Evolutionary conservation across 2,113 vertebrate genomes (phyloP).

Genomic region (Chloebia gouldiae): DNA sequence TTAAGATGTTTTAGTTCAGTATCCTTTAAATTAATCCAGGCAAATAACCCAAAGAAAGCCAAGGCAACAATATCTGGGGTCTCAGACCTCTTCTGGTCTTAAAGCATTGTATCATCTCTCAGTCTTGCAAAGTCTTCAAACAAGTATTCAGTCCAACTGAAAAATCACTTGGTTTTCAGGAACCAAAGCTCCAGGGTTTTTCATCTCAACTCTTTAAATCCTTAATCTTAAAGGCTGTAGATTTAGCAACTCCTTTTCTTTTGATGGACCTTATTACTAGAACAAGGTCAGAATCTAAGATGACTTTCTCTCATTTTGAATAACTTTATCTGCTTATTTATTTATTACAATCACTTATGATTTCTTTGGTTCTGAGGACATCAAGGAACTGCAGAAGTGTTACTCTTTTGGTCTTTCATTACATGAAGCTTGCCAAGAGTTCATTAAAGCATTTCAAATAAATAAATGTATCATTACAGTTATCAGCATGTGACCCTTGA

Average conservation of each 20-base stretch:
- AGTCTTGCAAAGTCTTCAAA: slow-evolving; percentile 25
- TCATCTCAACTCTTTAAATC: slow-evolving; percentile 6
- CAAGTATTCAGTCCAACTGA: not conserved
- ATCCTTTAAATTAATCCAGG: not conserved
- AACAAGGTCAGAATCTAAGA: not conserved
- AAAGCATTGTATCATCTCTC: not conserved
- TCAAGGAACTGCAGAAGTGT: not conserved
- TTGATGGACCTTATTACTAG: not conserved
- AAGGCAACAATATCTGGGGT: not conserved
- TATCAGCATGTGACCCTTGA: not conserved
- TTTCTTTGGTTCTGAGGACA: not conserved
- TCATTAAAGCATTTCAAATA: not conserved
- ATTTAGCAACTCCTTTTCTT: not conserved
- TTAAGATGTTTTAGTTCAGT: not conserved
- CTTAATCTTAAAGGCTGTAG: slow-evolving; percentile 21
- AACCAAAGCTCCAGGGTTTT: not conserved
- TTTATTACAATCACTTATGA: not conserved
- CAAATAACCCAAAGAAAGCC: not conserved
- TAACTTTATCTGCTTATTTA: slow-evolving; percentile 6
- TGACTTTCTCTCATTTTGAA: not conserved
- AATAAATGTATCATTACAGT: not conserved
- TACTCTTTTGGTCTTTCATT: not conserved
- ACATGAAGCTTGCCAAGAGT: not conserved
- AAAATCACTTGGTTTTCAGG: not conserved
- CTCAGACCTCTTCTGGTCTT: not conserved